phyloP scores from a whole-genome alignment of 2,113 vertebrate species.

The Eidolon helvum region DNA sequence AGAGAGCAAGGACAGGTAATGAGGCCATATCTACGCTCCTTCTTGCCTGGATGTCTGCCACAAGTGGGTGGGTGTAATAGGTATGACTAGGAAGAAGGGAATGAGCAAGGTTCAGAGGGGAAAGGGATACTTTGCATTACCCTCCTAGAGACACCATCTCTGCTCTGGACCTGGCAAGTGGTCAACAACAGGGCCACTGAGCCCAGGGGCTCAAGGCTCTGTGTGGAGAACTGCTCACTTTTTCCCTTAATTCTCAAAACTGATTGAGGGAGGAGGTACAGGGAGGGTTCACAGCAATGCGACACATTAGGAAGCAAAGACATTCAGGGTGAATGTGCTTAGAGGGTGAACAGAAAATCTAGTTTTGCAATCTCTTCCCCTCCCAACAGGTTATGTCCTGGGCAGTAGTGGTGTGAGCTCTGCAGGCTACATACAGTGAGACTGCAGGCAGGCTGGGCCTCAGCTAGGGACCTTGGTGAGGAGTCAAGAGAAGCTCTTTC shows the following conservation, averaged over 20 bases:
- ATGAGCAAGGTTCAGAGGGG: neutral
- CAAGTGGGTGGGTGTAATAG: neutral
- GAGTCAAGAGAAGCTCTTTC: neutral
- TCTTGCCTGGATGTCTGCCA: neutral
- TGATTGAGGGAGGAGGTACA: neutral
- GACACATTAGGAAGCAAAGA: neutral
- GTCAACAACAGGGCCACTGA: neutral
- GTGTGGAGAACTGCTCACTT: neutral
- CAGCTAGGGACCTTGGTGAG: neutral
- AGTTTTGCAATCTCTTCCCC: neutral
- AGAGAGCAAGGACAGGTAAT: neutral
- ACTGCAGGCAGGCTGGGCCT: neutral
- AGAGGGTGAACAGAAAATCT: neutral
- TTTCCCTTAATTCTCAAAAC: neutral
- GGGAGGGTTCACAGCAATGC: neutral
- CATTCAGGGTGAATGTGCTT: neutral
- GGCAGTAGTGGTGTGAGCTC: neutral
- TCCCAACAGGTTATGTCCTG: neutral
- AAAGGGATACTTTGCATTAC: too few relatives aligned
- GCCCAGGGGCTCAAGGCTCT: neutral
- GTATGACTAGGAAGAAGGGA: neutral
- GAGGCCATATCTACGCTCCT: neutral
- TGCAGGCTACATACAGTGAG: neutral
- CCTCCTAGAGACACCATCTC: neutral
- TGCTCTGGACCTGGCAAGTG: neutral